Conservation (phyloP, 37 sponge, comb jelly and placozoan genomes). For the Beroe forskalii region DNA sequence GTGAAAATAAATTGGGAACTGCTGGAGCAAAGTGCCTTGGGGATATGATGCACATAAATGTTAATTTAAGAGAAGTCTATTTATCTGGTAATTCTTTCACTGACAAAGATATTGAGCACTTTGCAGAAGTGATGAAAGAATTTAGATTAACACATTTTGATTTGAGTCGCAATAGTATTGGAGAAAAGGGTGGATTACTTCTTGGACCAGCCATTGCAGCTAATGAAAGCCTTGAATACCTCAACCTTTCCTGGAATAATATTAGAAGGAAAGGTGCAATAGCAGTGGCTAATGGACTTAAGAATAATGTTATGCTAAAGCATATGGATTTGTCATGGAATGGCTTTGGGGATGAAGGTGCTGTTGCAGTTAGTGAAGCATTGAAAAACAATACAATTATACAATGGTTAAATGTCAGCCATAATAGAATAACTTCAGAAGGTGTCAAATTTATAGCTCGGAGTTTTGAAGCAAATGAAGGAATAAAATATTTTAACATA, state of each 20-base stretch:
- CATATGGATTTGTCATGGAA: constrained; percentile 82
- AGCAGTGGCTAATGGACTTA: constrained; percentile 86
- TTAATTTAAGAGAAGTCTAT: constrained; percentile 44
- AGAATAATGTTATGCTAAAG: constrained; percentile 83
- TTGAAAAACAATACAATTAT: constrained; percentile 86
- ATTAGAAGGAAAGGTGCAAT: constrained; percentile 86
- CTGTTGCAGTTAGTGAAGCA: constrained; percentile 82
- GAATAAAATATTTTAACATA: constrained; percentile 74
- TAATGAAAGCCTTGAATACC: constrained; percentile 79
- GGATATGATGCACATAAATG: constrained; percentile 68
- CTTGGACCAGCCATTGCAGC: constrained; percentile 92
- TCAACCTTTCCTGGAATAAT: constrained; percentile 95
- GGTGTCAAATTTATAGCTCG: constrained; percentile 78
- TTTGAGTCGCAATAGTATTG: constrained; percentile 89
- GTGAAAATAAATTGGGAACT: constrained; percentile 74
- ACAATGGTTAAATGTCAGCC: constrained; percentile 80
- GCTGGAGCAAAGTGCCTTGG: constrained; percentile 74
- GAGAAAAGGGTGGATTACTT: constrained; percentile 77
- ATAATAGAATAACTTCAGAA: constrained; percentile 76
- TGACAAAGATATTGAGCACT: constrained; percentile 83
- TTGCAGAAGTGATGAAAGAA: constrained; percentile 79
- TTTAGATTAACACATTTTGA: constrained; percentile 78
- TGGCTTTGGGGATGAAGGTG: constrained; percentile 91
- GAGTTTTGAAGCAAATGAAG: constrained; percentile 74
- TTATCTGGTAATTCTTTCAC: constrained; percentile 75